These are phyloP conservation scores for Chaenogobius annularis DNA, from an alignment of 2,113 vertebrate species.

Conservation along the genomic window DNA sequence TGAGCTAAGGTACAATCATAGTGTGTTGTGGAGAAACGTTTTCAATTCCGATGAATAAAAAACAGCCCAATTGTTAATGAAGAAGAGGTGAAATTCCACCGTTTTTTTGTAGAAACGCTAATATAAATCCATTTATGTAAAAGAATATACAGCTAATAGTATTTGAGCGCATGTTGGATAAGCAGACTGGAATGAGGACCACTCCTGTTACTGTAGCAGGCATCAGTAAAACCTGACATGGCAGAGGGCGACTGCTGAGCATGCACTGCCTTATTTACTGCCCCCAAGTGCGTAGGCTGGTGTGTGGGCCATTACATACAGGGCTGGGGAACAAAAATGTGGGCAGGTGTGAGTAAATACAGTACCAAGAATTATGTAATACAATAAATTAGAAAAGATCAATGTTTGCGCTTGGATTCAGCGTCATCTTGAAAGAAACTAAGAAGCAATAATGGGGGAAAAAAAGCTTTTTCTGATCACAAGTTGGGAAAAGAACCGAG, in stretches of 20 bases:
- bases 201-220: conserved; percentile 61
- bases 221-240: conserved; percentile 64
- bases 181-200: conserved; percentile 49
- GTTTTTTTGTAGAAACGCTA: no score
- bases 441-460: no score
- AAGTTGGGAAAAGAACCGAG: no score
- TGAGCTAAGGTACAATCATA: neutral
- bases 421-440: no score
- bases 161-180: conserved; percentile 21
- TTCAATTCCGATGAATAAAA: no score
- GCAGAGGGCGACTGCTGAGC: conserved; percentile 66
- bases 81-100: no score
- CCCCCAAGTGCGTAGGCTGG: conserved; percentile 15
- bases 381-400: neutral
- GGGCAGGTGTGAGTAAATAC: neutral
- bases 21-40: neutral
- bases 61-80: no score
- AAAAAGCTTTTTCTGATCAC: no score
- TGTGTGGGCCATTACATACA: conserved; percentile 16
- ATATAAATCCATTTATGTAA: neutral
- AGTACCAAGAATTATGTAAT: neutral
- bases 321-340: neutral
- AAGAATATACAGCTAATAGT: neutral
- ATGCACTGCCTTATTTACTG: conserved; percentile 64
- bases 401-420: no score